Conservation (phyloP, 1,140 invertebrate genomes). For the Philopotamus ludificatus region DNA sequence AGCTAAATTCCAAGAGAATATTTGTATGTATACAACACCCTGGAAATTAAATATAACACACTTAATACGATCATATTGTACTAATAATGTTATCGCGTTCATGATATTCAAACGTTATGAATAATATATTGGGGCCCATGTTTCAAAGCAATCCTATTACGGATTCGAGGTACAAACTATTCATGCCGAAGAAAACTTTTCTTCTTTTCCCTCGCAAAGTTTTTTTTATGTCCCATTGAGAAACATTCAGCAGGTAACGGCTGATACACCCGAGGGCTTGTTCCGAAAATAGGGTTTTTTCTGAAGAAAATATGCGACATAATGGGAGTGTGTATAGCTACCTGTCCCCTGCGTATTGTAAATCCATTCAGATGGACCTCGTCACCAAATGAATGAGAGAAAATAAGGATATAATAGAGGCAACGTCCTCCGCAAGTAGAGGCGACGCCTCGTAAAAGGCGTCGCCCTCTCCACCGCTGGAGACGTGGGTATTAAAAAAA, state of each 20-base stretch:
- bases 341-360: neutral
- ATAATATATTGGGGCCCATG: too few species aligned
- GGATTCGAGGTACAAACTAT: too few species aligned
- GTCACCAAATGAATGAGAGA: neutral
- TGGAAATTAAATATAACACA: too few species aligned
- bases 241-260: neutral
- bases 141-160: too few species aligned
- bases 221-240: neutral
- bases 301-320: neutral
- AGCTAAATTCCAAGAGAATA: too few species aligned
- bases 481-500: neutral
- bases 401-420: neutral
- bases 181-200: neutral
- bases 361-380: neutral
- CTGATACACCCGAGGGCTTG: neutral
- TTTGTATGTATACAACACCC: too few species aligned
- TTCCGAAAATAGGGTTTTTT: neutral
- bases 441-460: neutral
- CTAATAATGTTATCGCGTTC: too few species aligned
- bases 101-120: too few species aligned
- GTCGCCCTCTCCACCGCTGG: too few species aligned
- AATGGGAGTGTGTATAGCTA: neutral
- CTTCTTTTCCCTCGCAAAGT: too few species aligned
- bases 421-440: neutral
- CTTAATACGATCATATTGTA: too few species aligned